Percentiles rank a stretch among this genome's conserved stretches.
phyloP scores from a whole-genome alignment of 2,888 invertebrate species.

The Seira ritae region DNA sequence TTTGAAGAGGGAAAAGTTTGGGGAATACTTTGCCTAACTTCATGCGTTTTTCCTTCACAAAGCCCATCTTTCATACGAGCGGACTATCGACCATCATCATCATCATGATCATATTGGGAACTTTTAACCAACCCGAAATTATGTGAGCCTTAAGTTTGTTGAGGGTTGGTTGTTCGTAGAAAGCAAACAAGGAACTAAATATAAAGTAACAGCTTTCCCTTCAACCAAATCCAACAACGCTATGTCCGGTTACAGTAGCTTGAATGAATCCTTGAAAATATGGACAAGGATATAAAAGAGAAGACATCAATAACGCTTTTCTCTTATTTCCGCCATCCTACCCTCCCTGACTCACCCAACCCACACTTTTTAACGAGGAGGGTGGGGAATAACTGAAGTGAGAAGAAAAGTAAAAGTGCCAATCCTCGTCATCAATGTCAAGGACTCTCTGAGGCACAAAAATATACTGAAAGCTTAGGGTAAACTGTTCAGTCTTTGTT shows the following conservation, averaged over 20 bases:
- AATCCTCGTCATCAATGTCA: conserved; percentile 56
- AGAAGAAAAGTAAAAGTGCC: conserved; percentile 35
- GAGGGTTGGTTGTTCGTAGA: not conserved
- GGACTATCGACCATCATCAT: too few relatives aligned
- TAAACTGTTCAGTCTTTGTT: not conserved
- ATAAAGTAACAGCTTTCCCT: not conserved
- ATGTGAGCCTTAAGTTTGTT: not conserved
- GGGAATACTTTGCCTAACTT: conserved; percentile 16
- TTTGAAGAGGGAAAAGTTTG: conserved; percentile 50
- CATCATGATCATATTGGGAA: not conserved
- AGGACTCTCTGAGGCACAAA: conserved; percentile 31
- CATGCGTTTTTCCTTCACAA: not conserved
- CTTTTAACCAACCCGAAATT: conserved; percentile 11
- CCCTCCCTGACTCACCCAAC: too few relatives aligned
- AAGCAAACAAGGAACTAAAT: conserved; percentile 7
- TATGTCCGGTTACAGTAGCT: not conserved
- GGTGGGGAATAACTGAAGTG: conserved; percentile 26
- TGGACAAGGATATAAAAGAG: not conserved
- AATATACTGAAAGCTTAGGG: conserved; percentile 1
- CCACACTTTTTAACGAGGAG: conserved; percentile 27
- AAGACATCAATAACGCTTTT: conserved; percentile 21
- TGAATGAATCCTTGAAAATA: not conserved
- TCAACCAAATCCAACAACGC: not conserved
- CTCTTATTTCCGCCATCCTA: too few relatives aligned
- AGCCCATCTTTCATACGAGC: conserved; percentile 14